A percentile compares a stretch with the other conserved stretches of the same genome.
Conservation (phyloP, 2,113 vertebrate species). For the Rynchops niger region DNA sequence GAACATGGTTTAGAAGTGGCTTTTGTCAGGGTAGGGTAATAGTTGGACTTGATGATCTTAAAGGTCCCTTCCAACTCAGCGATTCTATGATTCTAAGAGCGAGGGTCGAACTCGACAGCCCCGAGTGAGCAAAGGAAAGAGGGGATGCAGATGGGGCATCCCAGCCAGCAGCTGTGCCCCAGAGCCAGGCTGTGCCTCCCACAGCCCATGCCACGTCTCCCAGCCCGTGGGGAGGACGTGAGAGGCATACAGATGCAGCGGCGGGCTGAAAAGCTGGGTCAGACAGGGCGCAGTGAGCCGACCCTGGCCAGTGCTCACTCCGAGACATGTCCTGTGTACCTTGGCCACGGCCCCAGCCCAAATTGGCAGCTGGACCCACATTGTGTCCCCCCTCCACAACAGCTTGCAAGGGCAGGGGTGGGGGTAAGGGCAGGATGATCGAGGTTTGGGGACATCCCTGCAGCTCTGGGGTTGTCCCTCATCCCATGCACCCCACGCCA, state of each 20-base stretch:
- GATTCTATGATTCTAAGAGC: too few relatives aligned
- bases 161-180: neutral
- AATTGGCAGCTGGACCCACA: fast-evolving
- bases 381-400: fast-evolving
- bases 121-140: fast-evolving
- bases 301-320: neutral
- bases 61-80: too few relatives aligned
- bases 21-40: too few relatives aligned
- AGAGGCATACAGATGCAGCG: neutral
- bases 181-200: neutral
- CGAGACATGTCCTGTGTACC: neutral
- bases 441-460: neutral
- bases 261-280: neutral
- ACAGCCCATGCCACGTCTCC: neutral
- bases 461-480: neutral
- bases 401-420: too few relatives aligned
- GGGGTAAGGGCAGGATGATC: too few relatives aligned
- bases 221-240: neutral
- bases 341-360: neutral
- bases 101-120: fast-evolving
- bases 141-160: fast-evolving
- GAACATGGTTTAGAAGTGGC: too few relatives aligned
- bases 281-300: neutral
- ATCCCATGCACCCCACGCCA: fast-evolving
- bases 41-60: too few relatives aligned